These are phyloP conservation scores for Agriopis marginaria DNA, from an alignment of 2,888 invertebrate species.

Conservation along the genomic window DNA sequence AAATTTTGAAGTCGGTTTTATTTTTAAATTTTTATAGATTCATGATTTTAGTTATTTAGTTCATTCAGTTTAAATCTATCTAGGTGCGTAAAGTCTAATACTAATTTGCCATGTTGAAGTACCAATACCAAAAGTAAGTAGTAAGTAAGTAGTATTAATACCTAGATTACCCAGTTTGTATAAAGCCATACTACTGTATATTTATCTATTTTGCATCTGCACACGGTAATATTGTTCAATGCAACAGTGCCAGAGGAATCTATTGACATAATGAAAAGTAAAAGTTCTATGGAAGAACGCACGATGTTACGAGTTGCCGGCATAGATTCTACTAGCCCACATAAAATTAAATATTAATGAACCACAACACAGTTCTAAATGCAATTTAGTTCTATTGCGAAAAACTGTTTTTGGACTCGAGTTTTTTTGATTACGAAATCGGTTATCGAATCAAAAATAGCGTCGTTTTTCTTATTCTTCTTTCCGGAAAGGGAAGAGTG, in stretches of 20 bases:
- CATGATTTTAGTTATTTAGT: no score
- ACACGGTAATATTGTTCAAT: conserved; percentile 38
- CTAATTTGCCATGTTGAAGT: neutral
- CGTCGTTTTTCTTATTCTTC: conserved; percentile 20
- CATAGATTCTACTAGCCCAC: conserved; percentile 22
- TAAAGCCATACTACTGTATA: conserved; percentile 10
- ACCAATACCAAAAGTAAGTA: no score
- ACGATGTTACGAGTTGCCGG: conserved; percentile 28
- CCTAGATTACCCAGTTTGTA: neutral
- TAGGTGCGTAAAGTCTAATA: no score
- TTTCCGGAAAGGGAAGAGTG: conserved; percentile 18
- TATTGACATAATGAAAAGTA: conserved; percentile 52
- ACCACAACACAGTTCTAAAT: conserved; percentile 33
- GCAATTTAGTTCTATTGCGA: conserved; percentile 37
- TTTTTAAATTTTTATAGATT: no score
- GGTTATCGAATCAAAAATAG: conserved; percentile 34
- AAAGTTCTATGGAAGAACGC: conserved; percentile 30
- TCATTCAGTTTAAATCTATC: no score
- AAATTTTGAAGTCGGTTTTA: no score
- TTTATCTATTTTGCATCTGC: conserved; percentile 5
- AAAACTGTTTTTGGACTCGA: conserved; percentile 40
- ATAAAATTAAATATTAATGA: conserved; percentile 36
- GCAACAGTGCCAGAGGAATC: conserved; percentile 34
- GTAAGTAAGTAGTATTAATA: no score
- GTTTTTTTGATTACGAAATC: conserved; percentile 62